A percentile compares a stretch with the other conserved stretches of the same genome.
phyloP scores from a whole-genome alignment of 2,888 invertebrate species.

The Unio delphinus region DNA sequence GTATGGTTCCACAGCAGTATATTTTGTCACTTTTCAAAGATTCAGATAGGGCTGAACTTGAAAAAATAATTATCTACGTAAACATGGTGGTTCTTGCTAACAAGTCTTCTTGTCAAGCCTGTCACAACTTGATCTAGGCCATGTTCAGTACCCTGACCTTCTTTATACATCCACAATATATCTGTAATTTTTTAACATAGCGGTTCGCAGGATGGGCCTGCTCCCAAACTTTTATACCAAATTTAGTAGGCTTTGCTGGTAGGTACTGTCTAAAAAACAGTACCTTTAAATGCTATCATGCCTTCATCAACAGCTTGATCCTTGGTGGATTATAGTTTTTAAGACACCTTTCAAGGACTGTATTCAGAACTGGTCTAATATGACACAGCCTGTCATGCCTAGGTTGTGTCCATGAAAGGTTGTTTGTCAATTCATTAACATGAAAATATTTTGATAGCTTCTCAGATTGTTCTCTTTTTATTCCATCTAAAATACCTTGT shows the following conservation, averaged over 20 bases:
- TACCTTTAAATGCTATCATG: constrained; percentile 15
- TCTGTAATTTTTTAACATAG: constrained; percentile 14
- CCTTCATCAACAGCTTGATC: constrained; percentile 18
- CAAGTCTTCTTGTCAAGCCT: no score
- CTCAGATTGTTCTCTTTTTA: no score
- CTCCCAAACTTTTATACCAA: constrained; percentile 21
- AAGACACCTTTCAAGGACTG: constrained; percentile 1
- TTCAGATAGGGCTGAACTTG: no score
- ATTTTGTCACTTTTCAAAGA: no score
- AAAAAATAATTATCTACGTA: no score
- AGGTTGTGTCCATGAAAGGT: no score
- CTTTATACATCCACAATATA: constrained; percentile 10
- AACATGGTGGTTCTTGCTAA: no score
- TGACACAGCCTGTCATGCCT: constrained; percentile 19
- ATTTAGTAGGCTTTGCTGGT: no score
- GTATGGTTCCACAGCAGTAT: no score
- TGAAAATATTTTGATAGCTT: no score
- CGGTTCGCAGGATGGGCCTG: constrained; percentile 10
- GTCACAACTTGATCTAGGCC: constrained; percentile 11
- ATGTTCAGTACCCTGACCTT: constrained; percentile 9
- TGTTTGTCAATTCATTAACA: no score
- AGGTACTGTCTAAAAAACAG: constrained; percentile 1
- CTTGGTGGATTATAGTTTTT: constrained; percentile 9
- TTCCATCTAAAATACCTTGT: no score
- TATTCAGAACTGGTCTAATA: constrained; percentile 10